Percentiles rank a stretch among this genome's conserved stretches.
Conservation (phyloP, 1,140 invertebrate genomes). For the Bombus pascuorum region DNA sequence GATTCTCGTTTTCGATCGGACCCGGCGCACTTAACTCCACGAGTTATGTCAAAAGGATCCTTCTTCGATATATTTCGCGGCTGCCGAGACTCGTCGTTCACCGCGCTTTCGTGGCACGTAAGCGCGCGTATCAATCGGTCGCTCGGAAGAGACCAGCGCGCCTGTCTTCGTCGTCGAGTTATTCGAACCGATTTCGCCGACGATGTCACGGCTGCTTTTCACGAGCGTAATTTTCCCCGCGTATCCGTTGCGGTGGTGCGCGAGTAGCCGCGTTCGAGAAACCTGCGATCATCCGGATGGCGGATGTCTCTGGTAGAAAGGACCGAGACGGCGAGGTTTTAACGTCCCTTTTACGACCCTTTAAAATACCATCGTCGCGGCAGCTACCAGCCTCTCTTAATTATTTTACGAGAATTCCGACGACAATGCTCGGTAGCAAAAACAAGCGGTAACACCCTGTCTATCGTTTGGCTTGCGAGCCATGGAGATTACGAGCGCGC, state of each 20-base stretch:
- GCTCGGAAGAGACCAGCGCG: not conserved
- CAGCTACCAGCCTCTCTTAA: conserved; percentile 77
- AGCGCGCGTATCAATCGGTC: no score
- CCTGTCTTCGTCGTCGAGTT: no score
- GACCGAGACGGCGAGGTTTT: conserved; percentile 74
- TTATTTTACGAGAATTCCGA: conserved; percentile 82
- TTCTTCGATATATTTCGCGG: not conserved
- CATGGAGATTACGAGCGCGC: conserved; percentile 63
- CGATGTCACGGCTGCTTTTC: no score
- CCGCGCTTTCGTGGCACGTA: no score
- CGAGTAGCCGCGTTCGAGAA: not conserved
- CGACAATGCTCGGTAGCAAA: conserved; percentile 79
- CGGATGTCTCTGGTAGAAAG: conserved; percentile 44
- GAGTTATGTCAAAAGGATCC: not conserved
- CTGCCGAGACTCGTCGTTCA: not conserved
- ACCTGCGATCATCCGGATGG: conserved; percentile 48
- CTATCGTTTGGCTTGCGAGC: conserved; percentile 63
- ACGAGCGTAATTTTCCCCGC: not conserved
- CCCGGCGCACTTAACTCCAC: conserved; percentile 7
- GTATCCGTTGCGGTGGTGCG: not conserved
- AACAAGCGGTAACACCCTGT: conserved; percentile 80
- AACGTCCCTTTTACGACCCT: conserved; percentile 81
- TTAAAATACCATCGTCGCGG: conserved; percentile 79
- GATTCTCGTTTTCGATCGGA: conserved; percentile 12
- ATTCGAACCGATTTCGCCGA: not conserved